phyloP scores from a whole-genome alignment of 2,797 vertebrate genomes.

The Hirundo rustica region DNA sequence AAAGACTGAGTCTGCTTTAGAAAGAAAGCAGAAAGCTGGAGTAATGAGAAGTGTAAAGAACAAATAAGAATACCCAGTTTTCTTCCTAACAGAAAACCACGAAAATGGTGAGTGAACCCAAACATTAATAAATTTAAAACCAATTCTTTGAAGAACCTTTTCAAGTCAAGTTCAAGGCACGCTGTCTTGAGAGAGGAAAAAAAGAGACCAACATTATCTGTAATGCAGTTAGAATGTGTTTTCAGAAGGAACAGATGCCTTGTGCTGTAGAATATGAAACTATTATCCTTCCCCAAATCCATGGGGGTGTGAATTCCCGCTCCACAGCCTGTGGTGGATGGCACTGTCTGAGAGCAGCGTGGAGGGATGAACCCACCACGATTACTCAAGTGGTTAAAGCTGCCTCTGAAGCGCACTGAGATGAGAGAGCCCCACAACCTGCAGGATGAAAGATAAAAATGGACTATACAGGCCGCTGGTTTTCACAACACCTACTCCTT shows the following conservation, averaged over 20 bases:
- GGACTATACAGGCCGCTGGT: not conserved
- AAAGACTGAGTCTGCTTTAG: not conserved
- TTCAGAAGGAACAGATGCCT: not conserved
- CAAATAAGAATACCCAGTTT: not conserved
- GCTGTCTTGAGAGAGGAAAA: not conserved
- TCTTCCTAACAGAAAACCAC: not conserved
- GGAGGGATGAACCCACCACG: not conserved
- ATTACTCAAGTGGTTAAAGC: not conserved
- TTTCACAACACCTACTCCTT: not conserved
- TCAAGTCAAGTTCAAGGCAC: not conserved
- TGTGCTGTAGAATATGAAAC: not conserved
- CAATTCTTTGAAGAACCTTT: not conserved
- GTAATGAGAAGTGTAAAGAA: not conserved
- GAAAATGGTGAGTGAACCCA: not conserved
- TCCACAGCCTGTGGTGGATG: accelerated
- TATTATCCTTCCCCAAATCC: not conserved
- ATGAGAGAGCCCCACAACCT: not conserved
- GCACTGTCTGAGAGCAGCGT: not conserved
- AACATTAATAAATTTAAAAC: not conserved
- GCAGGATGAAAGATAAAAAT: not conserved
- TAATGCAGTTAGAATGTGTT: not conserved
- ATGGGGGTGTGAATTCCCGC: accelerated
- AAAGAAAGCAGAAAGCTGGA: not conserved
- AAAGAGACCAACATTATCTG: not conserved
- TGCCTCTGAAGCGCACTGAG: not conserved